Base-by-base conservation (phyloP, 2,888 invertebrate species). In the Drosophila merina region DNA sequence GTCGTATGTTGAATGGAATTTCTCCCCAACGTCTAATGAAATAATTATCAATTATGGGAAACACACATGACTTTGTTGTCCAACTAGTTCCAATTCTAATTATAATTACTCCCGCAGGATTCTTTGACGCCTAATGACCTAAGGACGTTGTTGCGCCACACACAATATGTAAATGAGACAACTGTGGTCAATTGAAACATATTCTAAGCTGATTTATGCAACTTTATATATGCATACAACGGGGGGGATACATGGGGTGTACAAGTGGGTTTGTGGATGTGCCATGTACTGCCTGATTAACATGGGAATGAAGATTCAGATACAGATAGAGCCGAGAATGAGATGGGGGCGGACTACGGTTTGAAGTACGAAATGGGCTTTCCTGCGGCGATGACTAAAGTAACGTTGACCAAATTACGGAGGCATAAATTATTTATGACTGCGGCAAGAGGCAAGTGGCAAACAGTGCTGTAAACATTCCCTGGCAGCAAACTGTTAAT, bases 371-470 rank as follows among this genome's bases (percentile, higher is more conserved):
- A 33, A 48, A 30, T 45, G 47, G 48, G 12, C 25, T 31, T 9
- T 9, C 42, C 66, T 55, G 52, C 25, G 62, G 55, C 44, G 14
- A 25, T 44, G 60, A 48, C 67, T 54, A 57, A 62, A 72, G 72
- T 54, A 70, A 69, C 68, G 75, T 88, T 83, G 82, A 83, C 82
- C 82, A 83, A 88, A 83, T 86, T 81, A 78, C 76, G 75, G 67
- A 72, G 75, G 72, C 85, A 84, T 84, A 86, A 88, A 84, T 84
- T 77, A 84, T 84, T 88, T 84, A 84, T 88, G 82, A 75, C 76
- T 84, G 77, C 88, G 82, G 58, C 79, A 64, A 58, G 68, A 52
- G 57, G 58, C 79, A 64, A 58, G 68, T 50, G 57, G 55, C 60
- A 75, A 80, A 78, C 85, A 78, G 49, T 58, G 69, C 49, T 79